Evolutionary conservation across 2,888 invertebrate species (phyloP).

Genomic region (Creontiades dilutus): DNA sequence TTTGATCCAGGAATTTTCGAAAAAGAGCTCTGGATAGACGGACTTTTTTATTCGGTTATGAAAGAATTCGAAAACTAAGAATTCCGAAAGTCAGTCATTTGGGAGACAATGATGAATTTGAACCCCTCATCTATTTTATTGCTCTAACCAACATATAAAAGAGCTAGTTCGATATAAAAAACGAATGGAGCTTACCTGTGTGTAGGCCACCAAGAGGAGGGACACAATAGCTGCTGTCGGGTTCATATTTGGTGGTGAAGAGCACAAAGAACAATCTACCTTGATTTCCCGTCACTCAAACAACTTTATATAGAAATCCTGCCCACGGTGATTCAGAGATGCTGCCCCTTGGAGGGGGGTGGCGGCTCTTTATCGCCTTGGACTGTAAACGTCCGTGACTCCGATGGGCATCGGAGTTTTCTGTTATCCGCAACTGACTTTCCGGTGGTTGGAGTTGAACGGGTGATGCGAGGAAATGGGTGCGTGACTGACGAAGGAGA

Average conservation of each 20-base stretch:
- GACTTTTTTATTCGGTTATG: too few species aligned
- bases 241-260: background rate
- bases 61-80: too few species aligned
- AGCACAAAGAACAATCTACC: background rate
- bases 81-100: too few species aligned
- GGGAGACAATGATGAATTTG: too few species aligned
- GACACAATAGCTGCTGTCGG: background rate
- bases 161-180: too few species aligned
- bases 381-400: background rate
- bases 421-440: background rate
- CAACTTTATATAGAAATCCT: background rate
- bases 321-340: background rate
- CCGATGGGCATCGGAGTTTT: background rate
- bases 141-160: too few species aligned
- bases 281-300: background rate
- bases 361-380: background rate
- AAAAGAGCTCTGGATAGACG: too few species aligned
- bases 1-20: too few species aligned
- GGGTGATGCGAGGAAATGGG: background rate
- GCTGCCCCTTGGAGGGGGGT: background rate
- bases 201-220: background rate
- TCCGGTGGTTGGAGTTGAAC: background rate
- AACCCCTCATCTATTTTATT: too few species aligned
- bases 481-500: background rate
- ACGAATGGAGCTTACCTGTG: background rate